Conservation (phyloP, 2,113 vertebrate species). For the Gadus macrocephalus region DNA sequence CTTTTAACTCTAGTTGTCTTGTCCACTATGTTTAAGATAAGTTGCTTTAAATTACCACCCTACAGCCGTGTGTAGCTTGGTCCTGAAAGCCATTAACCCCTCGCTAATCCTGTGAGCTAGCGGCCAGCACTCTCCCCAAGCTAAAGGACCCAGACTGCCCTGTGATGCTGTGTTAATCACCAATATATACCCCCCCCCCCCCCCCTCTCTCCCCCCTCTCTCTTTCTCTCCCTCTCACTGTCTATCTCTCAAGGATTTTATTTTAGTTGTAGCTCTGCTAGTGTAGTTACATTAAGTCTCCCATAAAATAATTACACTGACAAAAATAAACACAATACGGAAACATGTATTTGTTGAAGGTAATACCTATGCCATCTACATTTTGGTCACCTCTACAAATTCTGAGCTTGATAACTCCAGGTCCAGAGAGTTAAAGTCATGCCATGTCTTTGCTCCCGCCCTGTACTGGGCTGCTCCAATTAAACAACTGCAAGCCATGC, state of each 20-base stretch:
- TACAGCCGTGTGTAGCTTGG: conserved; percentile 21
- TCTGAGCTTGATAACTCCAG: no score
- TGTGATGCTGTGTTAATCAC: conserved; percentile 57
- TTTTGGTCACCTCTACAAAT: no score
- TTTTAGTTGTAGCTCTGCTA: not conserved
- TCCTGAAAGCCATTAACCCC: conserved; percentile 52
- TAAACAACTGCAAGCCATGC: no score
- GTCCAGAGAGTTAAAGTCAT: no score
- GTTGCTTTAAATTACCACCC: conserved; percentile 24
- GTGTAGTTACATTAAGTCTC: not conserved
- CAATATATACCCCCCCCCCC: conserved; percentile 24
- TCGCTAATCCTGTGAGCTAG: conserved; percentile 62
- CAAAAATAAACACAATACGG: no score
- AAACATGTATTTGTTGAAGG: no score
- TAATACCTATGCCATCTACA: no score
- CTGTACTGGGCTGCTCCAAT: no score
- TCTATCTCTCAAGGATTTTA: not conserved
- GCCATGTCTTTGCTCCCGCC: no score
- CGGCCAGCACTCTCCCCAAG: conserved; percentile 44
- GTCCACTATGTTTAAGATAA: not conserved
- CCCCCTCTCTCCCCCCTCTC: not conserved
- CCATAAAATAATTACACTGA: no score
- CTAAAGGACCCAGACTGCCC: conserved; percentile 48
- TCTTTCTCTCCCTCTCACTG: conserved; percentile 3
- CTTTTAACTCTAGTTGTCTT: no score